These are phyloP conservation scores for Rhipidura dahli DNA, from an alignment of 2,113 vertebrate genomes.

Conservation along the genomic window DNA sequence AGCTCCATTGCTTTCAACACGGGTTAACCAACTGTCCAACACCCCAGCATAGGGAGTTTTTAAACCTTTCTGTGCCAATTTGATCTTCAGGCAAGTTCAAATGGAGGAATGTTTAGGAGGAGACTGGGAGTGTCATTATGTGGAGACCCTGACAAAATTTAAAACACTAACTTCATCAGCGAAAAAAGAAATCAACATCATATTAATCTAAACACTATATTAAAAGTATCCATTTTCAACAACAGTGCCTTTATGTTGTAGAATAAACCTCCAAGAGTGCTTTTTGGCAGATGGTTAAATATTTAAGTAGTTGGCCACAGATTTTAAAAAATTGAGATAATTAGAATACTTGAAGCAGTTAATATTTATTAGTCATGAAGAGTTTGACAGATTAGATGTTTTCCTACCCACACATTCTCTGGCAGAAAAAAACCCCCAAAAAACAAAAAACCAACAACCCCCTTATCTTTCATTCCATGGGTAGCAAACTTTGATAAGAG, in stretches of 20 bases:
- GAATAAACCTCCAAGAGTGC: conserved; percentile 56
- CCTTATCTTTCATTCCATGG: background rate
- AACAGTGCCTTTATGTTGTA: conserved; percentile 54
- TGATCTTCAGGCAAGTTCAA: background rate
- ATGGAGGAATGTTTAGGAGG: background rate
- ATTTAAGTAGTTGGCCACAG: conserved; percentile 71
- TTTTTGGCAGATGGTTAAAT: conserved; percentile 78
- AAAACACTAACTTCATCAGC: background rate
- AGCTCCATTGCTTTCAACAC: background rate
- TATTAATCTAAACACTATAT: conserved; percentile 20
- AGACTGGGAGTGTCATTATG: background rate
- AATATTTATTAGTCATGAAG: conserved; percentile 77
- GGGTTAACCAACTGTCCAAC: background rate
- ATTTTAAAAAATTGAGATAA: conserved; percentile 61
- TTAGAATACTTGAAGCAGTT: conserved; percentile 73
- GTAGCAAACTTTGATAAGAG: conserved; percentile 15
- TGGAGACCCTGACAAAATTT: background rate
- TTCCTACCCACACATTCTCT: conserved; percentile 69
- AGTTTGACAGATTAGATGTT: conserved; percentile 72
- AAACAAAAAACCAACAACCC: background rate
- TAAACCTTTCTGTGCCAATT: background rate
- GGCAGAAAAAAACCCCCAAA: conserved; percentile 48
- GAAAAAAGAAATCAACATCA: background rate
- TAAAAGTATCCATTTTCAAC: conserved; percentile 66
- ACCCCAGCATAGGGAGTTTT: background rate